Evolutionary conservation across 2,113 vertebrate genomes (phyloP).

Genomic region (Cavia porcellus): DNA sequence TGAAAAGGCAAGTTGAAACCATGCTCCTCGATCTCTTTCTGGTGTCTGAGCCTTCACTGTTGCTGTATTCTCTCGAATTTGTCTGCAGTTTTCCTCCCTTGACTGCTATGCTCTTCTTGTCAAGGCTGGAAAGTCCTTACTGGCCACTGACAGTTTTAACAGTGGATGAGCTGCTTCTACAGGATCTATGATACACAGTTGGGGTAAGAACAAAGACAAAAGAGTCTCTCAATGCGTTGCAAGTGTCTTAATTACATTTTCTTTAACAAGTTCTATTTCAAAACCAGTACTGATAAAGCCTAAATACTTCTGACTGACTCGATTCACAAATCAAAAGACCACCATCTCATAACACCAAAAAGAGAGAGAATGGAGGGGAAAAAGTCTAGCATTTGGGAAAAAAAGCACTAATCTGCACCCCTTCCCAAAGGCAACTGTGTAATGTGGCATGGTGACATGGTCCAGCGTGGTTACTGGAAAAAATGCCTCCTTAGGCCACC

Average conservation of each 20-base stretch:
- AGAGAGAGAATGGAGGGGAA: background rate
- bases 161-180: background rate
- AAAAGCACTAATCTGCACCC: background rate
- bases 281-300: constrained; percentile 57
- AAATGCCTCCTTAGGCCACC: background rate
- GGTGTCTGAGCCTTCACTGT: constrained; percentile 3
- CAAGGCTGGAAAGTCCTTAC: background rate
- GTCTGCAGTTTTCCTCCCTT: constrained; percentile 53
- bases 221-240: background rate
- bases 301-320: constrained; percentile 41
- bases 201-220: background rate
- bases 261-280: constrained; percentile 66
- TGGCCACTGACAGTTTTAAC: background rate
- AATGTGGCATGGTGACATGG: background rate
- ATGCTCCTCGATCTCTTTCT: background rate
- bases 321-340: constrained; percentile 52
- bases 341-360: background rate
- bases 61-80: background rate
- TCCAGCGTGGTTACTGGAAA: background rate
- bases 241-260: constrained; percentile 44
- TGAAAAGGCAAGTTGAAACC: constrained; percentile 36
- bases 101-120: constrained; percentile 47
- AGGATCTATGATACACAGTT: constrained; percentile 29
- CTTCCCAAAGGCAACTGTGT: constrained; percentile 53
- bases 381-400: constrained; percentile 4